Evolutionary conservation across 2,113 vertebrate genomes (phyloP), one percentile per base, ranked within the genome.

Genomic region (Anoura caudifer): DNA sequence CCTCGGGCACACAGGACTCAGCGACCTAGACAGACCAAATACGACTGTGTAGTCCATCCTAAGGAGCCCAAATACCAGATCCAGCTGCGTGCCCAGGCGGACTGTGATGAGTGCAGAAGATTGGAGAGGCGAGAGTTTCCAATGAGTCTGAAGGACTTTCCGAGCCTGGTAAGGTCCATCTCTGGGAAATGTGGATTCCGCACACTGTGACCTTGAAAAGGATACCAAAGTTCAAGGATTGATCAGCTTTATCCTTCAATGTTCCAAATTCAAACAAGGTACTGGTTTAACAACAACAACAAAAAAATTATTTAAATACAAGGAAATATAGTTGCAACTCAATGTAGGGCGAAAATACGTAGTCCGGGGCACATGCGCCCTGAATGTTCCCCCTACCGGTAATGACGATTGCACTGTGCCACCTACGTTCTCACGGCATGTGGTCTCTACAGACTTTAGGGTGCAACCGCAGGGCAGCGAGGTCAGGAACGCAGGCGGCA

Each of bases 251-350:
- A 26, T 61, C 38, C 61, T 83, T 38, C 26, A 52, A 77, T 70
- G 86, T 47, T 82, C 43, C 38, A 77, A 33, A 92, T 72, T 70
- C n/a, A 56, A 22, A 90, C 41, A 59, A 63, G 14, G 24, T 87
- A 61, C 73, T 59, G 69, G 7, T 22, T 70, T 67, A 47, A 70
- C 50, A 31, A 5, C 28, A 19, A 79, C 43, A 45, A 45, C 19
- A 41, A 50, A 47, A 33, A 20, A 17, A 41, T 33, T 1, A 56
- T 86, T 94, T 81, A 38, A 45, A 61, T 12, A 28, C 4, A 67
- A 65, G 36, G 16, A 56, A 24, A 16, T n/a, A 16, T 22, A 79
- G 33, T 22, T 76, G 76, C 20, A 80, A 22, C 26, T 52, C 63
- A 31, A 26, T 10, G 11, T 22, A 45, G 17, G 17, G 81, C 56